A percentile compares a stretch with the other conserved stretches of the same genome.
These are phyloP conservation scores for Solenopsis invicta DNA, from an alignment of 1,140 invertebrate genomes.

Conservation along the genomic window DNA sequence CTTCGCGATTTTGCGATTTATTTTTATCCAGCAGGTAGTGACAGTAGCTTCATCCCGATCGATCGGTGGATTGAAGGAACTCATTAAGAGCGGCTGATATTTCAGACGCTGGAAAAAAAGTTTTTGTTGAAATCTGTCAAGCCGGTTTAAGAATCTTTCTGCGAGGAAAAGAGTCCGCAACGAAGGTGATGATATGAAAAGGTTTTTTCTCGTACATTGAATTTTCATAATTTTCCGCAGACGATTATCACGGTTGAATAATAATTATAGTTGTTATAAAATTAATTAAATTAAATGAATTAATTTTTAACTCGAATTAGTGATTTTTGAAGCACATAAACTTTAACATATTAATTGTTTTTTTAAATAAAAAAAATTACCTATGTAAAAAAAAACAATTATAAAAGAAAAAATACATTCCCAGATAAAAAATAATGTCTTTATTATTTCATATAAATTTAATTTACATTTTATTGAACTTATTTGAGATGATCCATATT, in stretches of 20 bases:
- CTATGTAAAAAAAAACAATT: too few species aligned
- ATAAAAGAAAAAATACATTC: too few species aligned
- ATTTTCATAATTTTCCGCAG: conserved; percentile 52
- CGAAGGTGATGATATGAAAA: neutral
- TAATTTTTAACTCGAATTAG: too few species aligned
- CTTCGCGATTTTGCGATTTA: neutral
- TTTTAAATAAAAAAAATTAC: too few species aligned
- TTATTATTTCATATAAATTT: too few species aligned
- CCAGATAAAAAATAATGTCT: too few species aligned
- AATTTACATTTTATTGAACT: too few species aligned
- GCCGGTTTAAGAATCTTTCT: conserved; percentile 16
- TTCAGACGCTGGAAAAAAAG: neutral
- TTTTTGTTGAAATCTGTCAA: conserved; percentile 29
- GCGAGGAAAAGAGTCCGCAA: conserved; percentile 1
- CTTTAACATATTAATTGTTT: too few species aligned
- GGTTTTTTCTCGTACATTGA: neutral
- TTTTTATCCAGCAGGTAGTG: neutral
- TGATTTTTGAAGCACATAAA: too few species aligned
- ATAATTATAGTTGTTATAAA: too few species aligned
- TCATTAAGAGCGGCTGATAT: conserved; percentile 16
- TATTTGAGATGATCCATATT: too few species aligned
- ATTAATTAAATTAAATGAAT: too few species aligned
- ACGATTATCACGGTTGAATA: neutral
- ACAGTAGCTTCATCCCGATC: neutral
- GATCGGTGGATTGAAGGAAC: neutral